A percentile compares a stretch with the other conserved stretches of the same genome.
phyloP scores from a whole-genome alignment of 2,888 invertebrate genomes.

The Trachelus stipa region DNA sequence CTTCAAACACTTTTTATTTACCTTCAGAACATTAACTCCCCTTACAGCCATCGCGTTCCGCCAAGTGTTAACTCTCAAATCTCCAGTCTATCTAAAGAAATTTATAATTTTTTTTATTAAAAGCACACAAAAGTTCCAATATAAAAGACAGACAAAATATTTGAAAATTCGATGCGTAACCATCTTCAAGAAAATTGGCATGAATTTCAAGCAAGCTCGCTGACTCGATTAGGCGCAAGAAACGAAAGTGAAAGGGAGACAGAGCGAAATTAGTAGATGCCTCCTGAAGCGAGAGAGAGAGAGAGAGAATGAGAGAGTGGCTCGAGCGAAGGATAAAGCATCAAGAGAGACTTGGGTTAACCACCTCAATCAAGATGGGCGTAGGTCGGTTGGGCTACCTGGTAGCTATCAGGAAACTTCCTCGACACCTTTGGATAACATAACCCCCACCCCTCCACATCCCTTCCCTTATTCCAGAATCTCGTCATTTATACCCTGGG shows the following conservation, averaged over 20 bases:
- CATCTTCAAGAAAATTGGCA: not conserved
- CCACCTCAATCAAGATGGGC: conserved; percentile 3
- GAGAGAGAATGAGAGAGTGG: not conserved
- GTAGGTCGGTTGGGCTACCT: not conserved
- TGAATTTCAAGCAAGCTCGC: conserved; percentile 1
- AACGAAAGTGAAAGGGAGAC: too few relatives aligned
- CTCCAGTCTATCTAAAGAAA: too few relatives aligned
- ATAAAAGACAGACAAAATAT: not conserved
- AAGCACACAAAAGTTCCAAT: not conserved
- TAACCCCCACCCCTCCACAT: not conserved
- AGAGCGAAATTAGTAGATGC: too few relatives aligned
- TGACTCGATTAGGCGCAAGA: conserved; percentile 3
- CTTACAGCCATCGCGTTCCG: too few relatives aligned
- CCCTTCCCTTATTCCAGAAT: not conserved
- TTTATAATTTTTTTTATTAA: not conserved
- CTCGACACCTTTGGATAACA: conserved; percentile 6
- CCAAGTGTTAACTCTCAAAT: too few relatives aligned
- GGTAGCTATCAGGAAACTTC: conserved; percentile 11
- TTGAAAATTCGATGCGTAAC: not conserved
- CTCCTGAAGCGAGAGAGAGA: not conserved
- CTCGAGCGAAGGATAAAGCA: not conserved
- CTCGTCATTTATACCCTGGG: not conserved
- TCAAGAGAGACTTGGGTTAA: conserved; percentile 6
- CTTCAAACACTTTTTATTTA: too few relatives aligned
- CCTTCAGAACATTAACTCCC: too few relatives aligned